Percentiles rank a stretch among this genome's conserved stretches.
These are phyloP conservation scores for Cryptus viduatorius DNA, from an alignment of 2,888 invertebrate species.

Conservation along the genomic window DNA sequence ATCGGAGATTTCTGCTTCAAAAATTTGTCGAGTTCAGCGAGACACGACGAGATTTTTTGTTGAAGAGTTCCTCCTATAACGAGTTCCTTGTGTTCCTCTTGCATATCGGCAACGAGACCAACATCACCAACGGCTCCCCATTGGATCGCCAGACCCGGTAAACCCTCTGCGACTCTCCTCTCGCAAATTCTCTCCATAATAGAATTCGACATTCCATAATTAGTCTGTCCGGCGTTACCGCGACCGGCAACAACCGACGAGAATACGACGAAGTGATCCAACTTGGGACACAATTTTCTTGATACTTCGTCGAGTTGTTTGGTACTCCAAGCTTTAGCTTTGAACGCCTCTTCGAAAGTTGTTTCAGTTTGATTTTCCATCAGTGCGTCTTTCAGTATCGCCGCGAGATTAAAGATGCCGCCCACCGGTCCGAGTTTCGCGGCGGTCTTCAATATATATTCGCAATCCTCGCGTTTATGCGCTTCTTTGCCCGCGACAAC, in stretches of 20 bases:
- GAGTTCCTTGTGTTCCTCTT: constrained; percentile 89
- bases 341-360: constrained; percentile 86
- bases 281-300: constrained; percentile 85
- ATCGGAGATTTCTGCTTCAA: constrained; percentile 88
- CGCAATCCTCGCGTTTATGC: constrained; percentile 90
- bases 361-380: constrained; percentile 86
- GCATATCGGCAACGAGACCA: constrained; percentile 90
- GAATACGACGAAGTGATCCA: constrained; percentile 88
- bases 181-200: constrained; percentile 88
- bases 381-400: constrained; percentile 86
- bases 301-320: constrained; percentile 86
- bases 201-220: constrained; percentile 87
- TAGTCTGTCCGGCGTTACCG: constrained; percentile 89
- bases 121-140: constrained; percentile 86
- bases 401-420: constrained; percentile 89
- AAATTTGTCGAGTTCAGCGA: constrained; percentile 91
- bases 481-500: constrained; percentile 90
- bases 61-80: constrained; percentile 93
- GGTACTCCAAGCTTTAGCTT: constrained; percentile 88
- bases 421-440: constrained; percentile 86
- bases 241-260: constrained; percentile 89
- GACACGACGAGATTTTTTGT: constrained; percentile 93
- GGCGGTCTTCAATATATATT: constrained; percentile 88
- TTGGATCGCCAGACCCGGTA: constrained; percentile 87
- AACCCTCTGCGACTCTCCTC: constrained; percentile 84